phyloP scores from a whole-genome alignment of 2,797 vertebrate species.

The Atherinosoma microstoma region DNA sequence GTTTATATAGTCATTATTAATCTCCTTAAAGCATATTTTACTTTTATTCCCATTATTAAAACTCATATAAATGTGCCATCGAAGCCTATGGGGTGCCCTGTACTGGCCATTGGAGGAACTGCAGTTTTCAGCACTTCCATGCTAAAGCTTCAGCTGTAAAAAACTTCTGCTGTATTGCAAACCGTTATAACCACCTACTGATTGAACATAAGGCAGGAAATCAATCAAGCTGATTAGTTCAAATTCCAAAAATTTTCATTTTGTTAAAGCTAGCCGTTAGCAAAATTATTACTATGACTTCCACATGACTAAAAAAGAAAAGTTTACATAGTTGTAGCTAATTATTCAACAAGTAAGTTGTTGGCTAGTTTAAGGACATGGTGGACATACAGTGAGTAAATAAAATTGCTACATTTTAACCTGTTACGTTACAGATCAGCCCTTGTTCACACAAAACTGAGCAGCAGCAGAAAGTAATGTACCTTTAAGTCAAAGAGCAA shows the following conservation, averaged over 20 bases:
- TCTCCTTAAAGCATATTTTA: too few species aligned
- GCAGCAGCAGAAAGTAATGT: not conserved
- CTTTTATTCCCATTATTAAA: too few species aligned
- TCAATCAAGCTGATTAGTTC: not conserved
- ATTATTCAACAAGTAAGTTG: not conserved
- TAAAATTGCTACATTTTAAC: not conserved
- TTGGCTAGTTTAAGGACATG: not conserved
- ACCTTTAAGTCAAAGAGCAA: not conserved
- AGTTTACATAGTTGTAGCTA: not conserved
- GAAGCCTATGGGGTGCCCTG: not conserved
- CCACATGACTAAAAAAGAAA: too few species aligned
- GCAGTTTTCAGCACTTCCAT: not conserved
- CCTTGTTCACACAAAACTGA: not conserved
- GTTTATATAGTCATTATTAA: too few species aligned
- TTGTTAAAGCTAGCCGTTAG: too few species aligned
- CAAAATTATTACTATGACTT: too few species aligned
- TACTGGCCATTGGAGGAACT: not conserved
- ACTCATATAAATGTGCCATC: too few species aligned
- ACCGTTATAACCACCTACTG: not conserved
- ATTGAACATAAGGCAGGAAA: not conserved
- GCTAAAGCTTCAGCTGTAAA: not conserved
- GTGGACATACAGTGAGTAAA: not conserved
- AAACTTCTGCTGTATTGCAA: not conserved
- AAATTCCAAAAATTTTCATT: not conserved
- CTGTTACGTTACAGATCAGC: not conserved